phyloP scores from a whole-genome alignment of 2,888 invertebrate species.

The Amiota minor region DNA sequence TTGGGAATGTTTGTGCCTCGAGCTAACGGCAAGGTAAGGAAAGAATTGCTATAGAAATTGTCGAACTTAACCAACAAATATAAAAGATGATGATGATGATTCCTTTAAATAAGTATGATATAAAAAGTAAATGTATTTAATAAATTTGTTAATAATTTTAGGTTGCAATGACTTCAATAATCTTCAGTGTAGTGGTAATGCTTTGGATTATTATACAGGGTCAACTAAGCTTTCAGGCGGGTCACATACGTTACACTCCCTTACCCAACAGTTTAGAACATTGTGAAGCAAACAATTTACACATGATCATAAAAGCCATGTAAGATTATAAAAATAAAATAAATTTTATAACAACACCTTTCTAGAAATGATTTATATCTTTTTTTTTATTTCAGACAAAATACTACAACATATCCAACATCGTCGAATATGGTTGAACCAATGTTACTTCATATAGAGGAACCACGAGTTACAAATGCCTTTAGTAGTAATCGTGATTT shows the following conservation, averaged over 20 bases:
- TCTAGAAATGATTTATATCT: not conserved
- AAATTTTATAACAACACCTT: too few species aligned
- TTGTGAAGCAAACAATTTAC: slow-evolving; percentile 58
- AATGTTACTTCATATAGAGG: slow-evolving; percentile 1
- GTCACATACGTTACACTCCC: slow-evolving; percentile 59
- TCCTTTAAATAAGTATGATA: too few species aligned
- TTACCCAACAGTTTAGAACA: slow-evolving; percentile 63
- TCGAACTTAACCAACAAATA: too few species aligned
- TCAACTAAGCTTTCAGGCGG: slow-evolving; percentile 60
- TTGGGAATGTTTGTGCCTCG: slow-evolving; percentile 82
- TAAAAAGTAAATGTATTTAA: not conserved
- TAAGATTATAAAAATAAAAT: slow-evolving; percentile 44
- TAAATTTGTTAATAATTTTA: slow-evolving; percentile 29
- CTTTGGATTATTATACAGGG: slow-evolving; percentile 67
- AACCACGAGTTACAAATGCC: slow-evolving; percentile 48
- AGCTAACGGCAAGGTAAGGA: slow-evolving; percentile 73
- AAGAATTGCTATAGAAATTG: not conserved
- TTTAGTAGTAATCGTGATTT: slow-evolving; percentile 65
- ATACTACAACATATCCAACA: slow-evolving; percentile 29
- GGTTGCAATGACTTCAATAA: slow-evolving; percentile 64
- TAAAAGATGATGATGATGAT: too few species aligned
- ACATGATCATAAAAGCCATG: slow-evolving; percentile 52
- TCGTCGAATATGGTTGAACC: not conserved
- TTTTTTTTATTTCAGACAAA: slow-evolving; percentile 16
- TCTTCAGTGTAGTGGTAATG: slow-evolving; percentile 64